phyloP scores from a whole-genome alignment of 2,888 invertebrate genomes.

The Hymenopus coronatus region DNA sequence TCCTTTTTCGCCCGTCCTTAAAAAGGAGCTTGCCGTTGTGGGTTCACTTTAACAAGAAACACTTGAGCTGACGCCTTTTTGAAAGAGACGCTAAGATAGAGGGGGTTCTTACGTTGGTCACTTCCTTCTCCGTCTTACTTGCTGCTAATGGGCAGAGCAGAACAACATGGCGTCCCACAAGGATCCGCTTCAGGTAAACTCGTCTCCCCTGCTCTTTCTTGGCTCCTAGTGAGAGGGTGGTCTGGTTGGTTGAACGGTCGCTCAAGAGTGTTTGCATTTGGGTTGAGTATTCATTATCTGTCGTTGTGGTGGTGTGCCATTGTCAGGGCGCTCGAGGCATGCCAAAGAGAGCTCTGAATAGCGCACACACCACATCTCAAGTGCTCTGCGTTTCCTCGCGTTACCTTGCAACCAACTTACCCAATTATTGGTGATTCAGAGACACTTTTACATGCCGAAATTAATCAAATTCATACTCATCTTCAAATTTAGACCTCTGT shows the following conservation, averaged over 20 bases:
- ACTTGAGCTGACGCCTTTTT: background rate
- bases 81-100: background rate
- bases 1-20: background rate
- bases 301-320: background rate
- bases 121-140: background rate
- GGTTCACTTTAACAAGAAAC: background rate
- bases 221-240: background rate
- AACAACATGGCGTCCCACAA: background rate
- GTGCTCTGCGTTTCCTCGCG: background rate
- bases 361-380: background rate
- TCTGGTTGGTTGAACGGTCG: slow-evolving; percentile 4
- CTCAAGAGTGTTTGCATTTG: slow-evolving; percentile 25
- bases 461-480: background rate
- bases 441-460: background rate
- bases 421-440: background rate
- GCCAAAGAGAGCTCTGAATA: background rate
- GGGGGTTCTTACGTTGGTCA: background rate
- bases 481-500: background rate
- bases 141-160: background rate
- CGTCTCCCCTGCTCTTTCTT: background rate
- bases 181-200: background rate
- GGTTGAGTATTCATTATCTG: slow-evolving; percentile 24
- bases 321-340: background rate
- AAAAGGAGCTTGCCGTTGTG: background rate
- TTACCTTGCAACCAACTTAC: background rate